Conservation (phyloP, 2,113 vertebrate species). For the Lycaon pictus region DNA sequence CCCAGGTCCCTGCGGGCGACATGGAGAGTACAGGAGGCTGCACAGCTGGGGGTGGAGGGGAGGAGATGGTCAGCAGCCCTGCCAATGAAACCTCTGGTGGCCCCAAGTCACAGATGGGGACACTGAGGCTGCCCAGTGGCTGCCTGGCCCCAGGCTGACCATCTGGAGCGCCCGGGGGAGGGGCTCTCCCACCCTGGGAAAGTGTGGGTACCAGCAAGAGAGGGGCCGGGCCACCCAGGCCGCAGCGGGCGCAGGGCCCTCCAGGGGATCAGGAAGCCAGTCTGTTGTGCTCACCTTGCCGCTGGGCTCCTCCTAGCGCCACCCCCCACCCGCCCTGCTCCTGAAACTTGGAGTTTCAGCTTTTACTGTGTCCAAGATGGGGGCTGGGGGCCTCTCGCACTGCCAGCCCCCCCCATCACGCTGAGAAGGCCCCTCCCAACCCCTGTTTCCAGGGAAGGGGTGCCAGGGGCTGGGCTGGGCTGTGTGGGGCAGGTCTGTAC, state of each 20-base stretch:
- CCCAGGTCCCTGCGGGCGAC: neutral
- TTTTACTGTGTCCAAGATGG: neutral
- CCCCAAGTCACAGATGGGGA: neutral
- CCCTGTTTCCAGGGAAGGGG: neutral
- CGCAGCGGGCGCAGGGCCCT: neutral
- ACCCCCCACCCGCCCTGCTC: neutral
- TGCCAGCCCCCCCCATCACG: fast-evolving
- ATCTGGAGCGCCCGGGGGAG: neutral
- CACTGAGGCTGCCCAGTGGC: neutral
- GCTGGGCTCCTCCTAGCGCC: neutral
- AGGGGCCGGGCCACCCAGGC: neutral
- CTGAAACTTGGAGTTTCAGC: constrained; percentile 48
- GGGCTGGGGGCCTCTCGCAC: neutral
- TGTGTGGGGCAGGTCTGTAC: neutral
- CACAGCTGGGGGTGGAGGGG: neutral
- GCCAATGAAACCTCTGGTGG: fast-evolving
- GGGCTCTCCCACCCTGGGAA: neutral
- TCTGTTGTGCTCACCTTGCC: fast-evolving
- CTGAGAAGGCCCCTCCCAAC: neutral
- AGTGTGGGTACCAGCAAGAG: neutral
- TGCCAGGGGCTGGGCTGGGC: neutral
- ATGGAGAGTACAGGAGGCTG: neutral
- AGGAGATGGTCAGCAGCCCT: neutral
- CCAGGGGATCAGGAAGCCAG: neutral
- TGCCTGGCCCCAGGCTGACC: neutral